phyloP scores from a whole-genome alignment of 2,888 invertebrate species.

The Ichneumoninae sp. region DNA sequence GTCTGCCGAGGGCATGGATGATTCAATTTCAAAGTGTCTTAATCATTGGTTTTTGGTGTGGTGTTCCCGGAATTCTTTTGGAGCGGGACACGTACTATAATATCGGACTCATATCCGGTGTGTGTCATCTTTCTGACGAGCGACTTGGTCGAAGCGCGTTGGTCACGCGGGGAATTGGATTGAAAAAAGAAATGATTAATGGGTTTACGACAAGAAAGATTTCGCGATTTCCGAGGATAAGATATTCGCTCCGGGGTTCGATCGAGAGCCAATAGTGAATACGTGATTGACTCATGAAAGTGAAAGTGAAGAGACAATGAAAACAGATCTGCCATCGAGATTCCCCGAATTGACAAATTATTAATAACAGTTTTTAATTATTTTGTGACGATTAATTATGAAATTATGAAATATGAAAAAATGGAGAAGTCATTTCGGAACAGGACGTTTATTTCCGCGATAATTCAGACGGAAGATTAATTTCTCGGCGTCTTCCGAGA shows the following conservation, averaged over 20 bases:
- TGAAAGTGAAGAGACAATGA: background rate
- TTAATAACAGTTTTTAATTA: background rate
- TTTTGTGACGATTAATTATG: too few species aligned
- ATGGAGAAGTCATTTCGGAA: too few species aligned
- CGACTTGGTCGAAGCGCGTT: background rate
- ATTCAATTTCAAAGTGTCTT: constrained; percentile 39
- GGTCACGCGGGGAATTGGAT: constrained; percentile 40
- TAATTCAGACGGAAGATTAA: too few species aligned
- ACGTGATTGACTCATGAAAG: background rate
- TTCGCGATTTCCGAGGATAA: constrained; percentile 14
- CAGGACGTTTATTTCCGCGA: too few species aligned
- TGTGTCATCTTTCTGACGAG: constrained; percentile 22
- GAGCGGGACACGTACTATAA: background rate
- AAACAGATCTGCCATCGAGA: background rate
- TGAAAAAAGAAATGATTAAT: constrained; percentile 43
- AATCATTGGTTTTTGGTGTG: constrained; percentile 20
- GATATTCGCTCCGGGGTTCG: background rate
- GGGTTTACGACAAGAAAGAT: constrained; percentile 14
- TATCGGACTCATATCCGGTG: constrained; percentile 30
- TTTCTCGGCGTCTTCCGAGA: too few species aligned
- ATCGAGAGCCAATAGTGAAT: background rate
- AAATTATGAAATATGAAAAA: background rate
- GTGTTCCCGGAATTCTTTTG: constrained; percentile 23
- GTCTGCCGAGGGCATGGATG: background rate
- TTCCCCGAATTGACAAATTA: background rate